Base-by-base conservation (phyloP, 2,888 invertebrate species). In the Neocrepidodera transversa region DNA sequence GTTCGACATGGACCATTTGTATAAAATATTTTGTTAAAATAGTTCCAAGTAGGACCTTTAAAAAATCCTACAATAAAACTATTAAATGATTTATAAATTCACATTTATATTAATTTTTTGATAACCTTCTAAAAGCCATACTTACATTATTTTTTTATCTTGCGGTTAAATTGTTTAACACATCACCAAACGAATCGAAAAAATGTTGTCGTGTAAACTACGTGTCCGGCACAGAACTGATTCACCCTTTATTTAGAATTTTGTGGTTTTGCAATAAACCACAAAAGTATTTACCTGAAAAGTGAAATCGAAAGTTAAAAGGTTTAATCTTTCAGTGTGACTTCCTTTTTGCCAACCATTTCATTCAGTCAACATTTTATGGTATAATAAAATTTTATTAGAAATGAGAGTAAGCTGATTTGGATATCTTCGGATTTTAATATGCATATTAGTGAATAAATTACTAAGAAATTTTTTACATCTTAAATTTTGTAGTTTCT, bases 291-390 rank as follows among this genome's bases (percentile, higher is more conserved):
- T 65, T 74, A 73, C 73, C 74, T 73, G 71, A 75, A 76, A 75
- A 76, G 75, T 75, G 75, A 76, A 76, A 76, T 68, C 71, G 66
- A 67, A 65, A 66, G 62, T 63, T 38, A 56, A 58, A n/a, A n/a
- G n/a, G 60, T 42, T 56, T 62, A 4, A 45, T 45, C 45, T 63
- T 63, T 58, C 54, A 57, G 32, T 40, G 26, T 30, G 32, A 35
- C 48, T 60, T 57, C 17, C 42, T 20, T 18, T 11, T 7, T 13
- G 23, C 40, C 36, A 36, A 13, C 32, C 53, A 13, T 42, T n/a
- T 52, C 35, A 53, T 47, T 57, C 53, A 35, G 52, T 55, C 49
- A 57, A 54, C 50, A 54, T 53, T 69, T 68, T 69, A 69, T 67
- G 48, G 63, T 49, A 60, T 61, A 60, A 65, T 68, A 68, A 69